Evolutionary conservation across 2,888 invertebrate species (phyloP).

Genomic region (Volucella inflata): DNA sequence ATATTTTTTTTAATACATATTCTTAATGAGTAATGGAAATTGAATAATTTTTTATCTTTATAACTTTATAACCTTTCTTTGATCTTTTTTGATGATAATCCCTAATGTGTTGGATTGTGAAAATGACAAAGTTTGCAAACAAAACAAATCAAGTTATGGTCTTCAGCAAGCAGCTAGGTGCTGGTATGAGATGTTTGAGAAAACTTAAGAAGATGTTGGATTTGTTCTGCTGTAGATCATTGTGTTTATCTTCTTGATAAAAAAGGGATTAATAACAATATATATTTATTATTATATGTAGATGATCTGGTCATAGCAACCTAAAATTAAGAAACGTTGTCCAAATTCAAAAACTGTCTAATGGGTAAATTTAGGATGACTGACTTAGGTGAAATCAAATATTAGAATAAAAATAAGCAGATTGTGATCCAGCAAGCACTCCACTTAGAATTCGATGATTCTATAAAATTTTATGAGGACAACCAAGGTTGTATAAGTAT

Average conservation of each 20-base stretch:
- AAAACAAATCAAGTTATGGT: slow-evolving; percentile 64
- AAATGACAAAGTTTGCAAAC: slow-evolving; percentile 43
- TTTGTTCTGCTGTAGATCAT: slow-evolving; percentile 58
- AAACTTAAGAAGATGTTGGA: slow-evolving; percentile 32
- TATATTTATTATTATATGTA: slow-evolving; percentile 72
- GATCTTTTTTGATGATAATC: too few relatives aligned
- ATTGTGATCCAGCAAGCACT: too few relatives aligned
- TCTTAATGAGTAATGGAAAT: too few relatives aligned
- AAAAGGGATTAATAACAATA: slow-evolving; percentile 53
- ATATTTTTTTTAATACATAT: too few relatives aligned
- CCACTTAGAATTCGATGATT: too few relatives aligned
- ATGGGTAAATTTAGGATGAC: slow-evolving; percentile 50
- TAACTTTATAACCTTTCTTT: too few relatives aligned
- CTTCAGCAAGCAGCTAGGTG: slow-evolving; percentile 68
- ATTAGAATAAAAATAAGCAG: slow-evolving; percentile 9
- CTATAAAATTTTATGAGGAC: too few relatives aligned
- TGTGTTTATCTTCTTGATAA: slow-evolving; percentile 65
- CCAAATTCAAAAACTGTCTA: slow-evolving; percentile 70
- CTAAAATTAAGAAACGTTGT: slow-evolving; percentile 43
- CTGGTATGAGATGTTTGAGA: slow-evolving; percentile 56
- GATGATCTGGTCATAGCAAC: slow-evolving; percentile 68
- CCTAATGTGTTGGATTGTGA: slow-evolving; percentile 30
- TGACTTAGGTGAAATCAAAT: slow-evolving; percentile 7
- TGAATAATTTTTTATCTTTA: too few relatives aligned
- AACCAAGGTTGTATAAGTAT: too few relatives aligned